phyloP scores from a whole-genome alignment of 2,113 vertebrate genomes.

The Dissostichus mawsoni region DNA sequence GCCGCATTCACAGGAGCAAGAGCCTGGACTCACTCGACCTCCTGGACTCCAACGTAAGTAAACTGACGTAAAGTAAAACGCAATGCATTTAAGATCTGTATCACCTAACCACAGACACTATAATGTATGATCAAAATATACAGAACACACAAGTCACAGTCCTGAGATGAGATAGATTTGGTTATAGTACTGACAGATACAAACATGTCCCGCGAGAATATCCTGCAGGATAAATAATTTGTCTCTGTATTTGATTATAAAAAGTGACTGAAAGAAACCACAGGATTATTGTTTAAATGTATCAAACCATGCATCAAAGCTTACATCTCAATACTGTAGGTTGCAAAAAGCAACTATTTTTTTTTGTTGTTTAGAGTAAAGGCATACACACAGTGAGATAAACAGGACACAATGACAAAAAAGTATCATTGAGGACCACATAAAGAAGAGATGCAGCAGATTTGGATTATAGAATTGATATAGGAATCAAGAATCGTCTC shows the following conservation, averaged over 20 bases:
- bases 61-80: conserved; percentile 36
- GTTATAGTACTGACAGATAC: neutral
- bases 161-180: neutral
- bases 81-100: conserved; percentile 3
- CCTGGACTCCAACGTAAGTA: conserved; percentile 96
- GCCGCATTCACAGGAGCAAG: conserved; percentile 95
- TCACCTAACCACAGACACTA: conserved; percentile 5
- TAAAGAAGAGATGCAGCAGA: no score
- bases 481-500: neutral
- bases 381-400: neutral
- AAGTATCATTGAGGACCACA: no score
- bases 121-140: conserved; percentile 6
- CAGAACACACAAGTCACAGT: neutral
- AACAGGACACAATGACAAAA: neutral
- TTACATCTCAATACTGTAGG: no score
- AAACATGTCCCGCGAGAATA: neutral
- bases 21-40: conserved; percentile 95
- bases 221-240: neutral
- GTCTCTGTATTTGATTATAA: neutral
- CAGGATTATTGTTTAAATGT: neutral
- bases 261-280: neutral
- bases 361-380: neutral
- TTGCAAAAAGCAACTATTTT: neutral
- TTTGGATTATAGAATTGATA: no score
- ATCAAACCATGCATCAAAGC: neutral